Evolutionary conservation across 2,113 vertebrate species (phyloP), one percentile per base, ranked within the genome.

Genomic region (Isurus oxyrinchus): DNA sequence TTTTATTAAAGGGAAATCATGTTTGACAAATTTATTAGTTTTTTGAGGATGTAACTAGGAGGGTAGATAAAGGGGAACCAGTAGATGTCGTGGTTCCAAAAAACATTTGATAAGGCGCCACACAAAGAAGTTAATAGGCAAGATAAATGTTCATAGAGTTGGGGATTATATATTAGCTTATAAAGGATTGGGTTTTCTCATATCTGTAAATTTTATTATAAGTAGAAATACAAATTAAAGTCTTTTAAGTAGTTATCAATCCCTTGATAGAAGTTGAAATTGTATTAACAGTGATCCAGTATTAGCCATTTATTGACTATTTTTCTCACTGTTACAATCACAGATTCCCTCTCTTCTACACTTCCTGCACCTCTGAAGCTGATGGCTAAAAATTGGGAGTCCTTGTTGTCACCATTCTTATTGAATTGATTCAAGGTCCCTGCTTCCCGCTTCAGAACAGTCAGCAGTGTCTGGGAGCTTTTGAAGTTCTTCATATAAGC

Each of bases 391-490:
- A 14, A 57, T 59, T 96, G 96, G 96, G 96, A 98, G 94, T 98
- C 98, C 97, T 98, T 98, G 96, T 88, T 55, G 11, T 61, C 96
- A 76, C 97, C 97, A 90, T 97, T 96, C 23, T 98, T 97, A 0
- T 98, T 98, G 96, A 97, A 98, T 97, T 98, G 99, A 95, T 97
- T 98, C 95, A 98, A 97, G 97, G 98, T 98, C 95, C 98, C 98
- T 0, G 98, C 97, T 97, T 99, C 98, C 96, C 98, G 98, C 97
- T 99, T 99, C 96, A 99, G 97, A 55, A 98, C 98, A 23, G 97
- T 98, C 6, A 99, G 98, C 81, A 99, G 97, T 2, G 98, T 98
- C 98, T 99, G 98, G 4, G 99, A 99, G 97, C 98, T 99, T 97
- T 99, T 98, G 97, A 99, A 49, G 44, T 49, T 49, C 98, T 99